phyloP scores from a whole-genome alignment of 2,888 invertebrate genomes.

The Theodoxus fluviatilis region DNA sequence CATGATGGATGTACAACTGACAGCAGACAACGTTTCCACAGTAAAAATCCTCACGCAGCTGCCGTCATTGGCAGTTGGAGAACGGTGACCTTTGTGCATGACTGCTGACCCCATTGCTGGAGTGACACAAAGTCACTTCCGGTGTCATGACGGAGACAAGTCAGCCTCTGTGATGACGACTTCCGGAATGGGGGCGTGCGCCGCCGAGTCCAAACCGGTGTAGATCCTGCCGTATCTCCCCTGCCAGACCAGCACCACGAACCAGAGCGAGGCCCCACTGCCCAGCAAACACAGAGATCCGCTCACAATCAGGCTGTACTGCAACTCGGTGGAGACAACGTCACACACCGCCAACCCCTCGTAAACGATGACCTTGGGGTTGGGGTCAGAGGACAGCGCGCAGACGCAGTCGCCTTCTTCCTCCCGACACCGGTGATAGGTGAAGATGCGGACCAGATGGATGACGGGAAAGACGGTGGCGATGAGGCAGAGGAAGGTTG shows the following conservation, averaged over 20 bases:
- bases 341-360: slow-evolving; percentile 30
- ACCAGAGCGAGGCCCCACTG: slow-evolving; percentile 36
- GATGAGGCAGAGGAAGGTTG: slow-evolving; percentile 36
- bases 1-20: too few species aligned
- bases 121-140: too few species aligned
- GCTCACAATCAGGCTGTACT: slow-evolving; percentile 34
- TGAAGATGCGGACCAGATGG: slow-evolving; percentile 37
- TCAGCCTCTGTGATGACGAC: too few species aligned
- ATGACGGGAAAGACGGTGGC: slow-evolving; percentile 38
- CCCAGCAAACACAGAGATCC: slow-evolving; percentile 35
- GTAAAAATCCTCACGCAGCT: too few species aligned
- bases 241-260: slow-evolving; percentile 38
- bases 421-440: slow-evolving; percentile 32
- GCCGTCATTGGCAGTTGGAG: too few species aligned
- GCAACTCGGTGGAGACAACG: slow-evolving; percentile 34
- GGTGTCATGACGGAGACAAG: too few species aligned
- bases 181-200: too few species aligned
- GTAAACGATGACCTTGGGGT: slow-evolving; percentile 27
- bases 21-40: too few species aligned
- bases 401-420: slow-evolving; percentile 34
- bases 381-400: slow-evolving; percentile 29
- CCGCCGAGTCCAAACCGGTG: slow-evolving; percentile 33
- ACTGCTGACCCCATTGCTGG: too few species aligned
- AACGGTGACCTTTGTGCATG: too few species aligned
- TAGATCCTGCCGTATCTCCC: slow-evolving; percentile 39